Percentiles rank a stretch among this genome's conserved stretches.
Evolutionary conservation across 2,113 vertebrate species (phyloP).

Genomic region (Pomatorhinus ruficollis): DNA sequence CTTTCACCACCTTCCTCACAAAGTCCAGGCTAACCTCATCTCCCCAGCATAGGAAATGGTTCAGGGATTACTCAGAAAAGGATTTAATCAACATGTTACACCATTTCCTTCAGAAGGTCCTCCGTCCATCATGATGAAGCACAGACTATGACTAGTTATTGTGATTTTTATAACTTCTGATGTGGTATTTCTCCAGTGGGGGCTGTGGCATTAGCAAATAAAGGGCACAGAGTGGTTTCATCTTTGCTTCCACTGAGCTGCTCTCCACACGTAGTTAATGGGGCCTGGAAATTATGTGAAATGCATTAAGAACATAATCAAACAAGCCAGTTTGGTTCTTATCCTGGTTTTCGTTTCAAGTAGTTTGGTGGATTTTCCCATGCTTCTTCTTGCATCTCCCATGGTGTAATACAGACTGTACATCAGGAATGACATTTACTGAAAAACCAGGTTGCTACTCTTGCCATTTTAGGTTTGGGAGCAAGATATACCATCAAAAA

Average conservation of each 20-base stretch:
- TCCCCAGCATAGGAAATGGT: background rate
- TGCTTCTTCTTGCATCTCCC: background rate
- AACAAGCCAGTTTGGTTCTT: background rate
- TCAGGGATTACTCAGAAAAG: constrained; percentile 23
- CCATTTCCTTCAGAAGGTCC: background rate
- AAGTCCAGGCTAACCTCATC: background rate
- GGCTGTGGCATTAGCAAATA: background rate
- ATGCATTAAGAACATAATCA: background rate
- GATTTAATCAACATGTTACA: background rate
- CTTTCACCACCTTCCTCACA: background rate
- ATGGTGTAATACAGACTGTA: background rate
- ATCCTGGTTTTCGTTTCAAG: background rate
- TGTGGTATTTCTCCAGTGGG: background rate
- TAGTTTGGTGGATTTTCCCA: background rate
- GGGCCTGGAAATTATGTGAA: background rate
- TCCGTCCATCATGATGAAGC: background rate
- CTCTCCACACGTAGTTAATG: background rate
- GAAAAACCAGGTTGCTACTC: background rate
- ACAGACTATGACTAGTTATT: background rate
- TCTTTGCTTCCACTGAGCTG: background rate
- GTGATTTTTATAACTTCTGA: background rate
- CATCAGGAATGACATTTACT: background rate
- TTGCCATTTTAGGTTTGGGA: background rate
- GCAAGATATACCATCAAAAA: background rate
- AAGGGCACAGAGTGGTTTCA: background rate